Percentiles rank a stretch among this genome's conserved stretches.
Evolutionary conservation across 2,888 invertebrate species (phyloP).

Genomic region (Gortyna flavago): DNA sequence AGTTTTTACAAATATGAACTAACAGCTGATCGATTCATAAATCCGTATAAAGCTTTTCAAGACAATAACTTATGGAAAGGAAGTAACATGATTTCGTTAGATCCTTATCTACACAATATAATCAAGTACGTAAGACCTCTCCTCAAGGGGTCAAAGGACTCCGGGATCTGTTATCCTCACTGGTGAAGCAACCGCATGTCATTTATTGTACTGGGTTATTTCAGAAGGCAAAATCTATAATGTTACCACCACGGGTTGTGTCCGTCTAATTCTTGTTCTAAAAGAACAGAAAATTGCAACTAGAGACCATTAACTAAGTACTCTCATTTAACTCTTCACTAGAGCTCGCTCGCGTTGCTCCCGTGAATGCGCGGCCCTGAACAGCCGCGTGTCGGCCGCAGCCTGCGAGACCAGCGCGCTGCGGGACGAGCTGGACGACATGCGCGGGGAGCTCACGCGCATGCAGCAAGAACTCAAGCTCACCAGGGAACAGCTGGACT

Average conservation of each 20-base stretch:
- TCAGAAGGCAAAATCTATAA: not conserved
- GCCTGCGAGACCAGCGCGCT: conserved; percentile 58
- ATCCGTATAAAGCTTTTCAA: not conserved
- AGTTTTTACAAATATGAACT: not conserved
- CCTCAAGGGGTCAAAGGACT: not conserved
- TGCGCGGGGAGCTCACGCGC: conserved; percentile 68
- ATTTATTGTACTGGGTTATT: not conserved
- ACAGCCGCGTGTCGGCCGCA: conserved; percentile 61
- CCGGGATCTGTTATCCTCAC: not conserved
- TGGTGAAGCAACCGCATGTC: not conserved
- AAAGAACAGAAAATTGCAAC: too few species aligned
- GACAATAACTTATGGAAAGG: not conserved
- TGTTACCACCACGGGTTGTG: not conserved
- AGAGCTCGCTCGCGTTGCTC: conserved; percentile 66
- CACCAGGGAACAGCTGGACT: conserved; percentile 78
- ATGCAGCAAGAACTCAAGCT: conserved; percentile 68
- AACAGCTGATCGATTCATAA: not conserved
- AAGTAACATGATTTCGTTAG: not conserved
- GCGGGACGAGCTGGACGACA: conserved; percentile 61
- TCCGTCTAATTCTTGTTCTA: not conserved
- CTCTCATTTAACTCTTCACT: not conserved
- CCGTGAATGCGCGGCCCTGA: conserved; percentile 62
- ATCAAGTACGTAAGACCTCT: not conserved
- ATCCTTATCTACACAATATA: not conserved
- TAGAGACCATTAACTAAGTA: not conserved